phyloP scores from a whole-genome alignment of 1,140 invertebrate genomes.

The Acromyrmex heyeri region DNA sequence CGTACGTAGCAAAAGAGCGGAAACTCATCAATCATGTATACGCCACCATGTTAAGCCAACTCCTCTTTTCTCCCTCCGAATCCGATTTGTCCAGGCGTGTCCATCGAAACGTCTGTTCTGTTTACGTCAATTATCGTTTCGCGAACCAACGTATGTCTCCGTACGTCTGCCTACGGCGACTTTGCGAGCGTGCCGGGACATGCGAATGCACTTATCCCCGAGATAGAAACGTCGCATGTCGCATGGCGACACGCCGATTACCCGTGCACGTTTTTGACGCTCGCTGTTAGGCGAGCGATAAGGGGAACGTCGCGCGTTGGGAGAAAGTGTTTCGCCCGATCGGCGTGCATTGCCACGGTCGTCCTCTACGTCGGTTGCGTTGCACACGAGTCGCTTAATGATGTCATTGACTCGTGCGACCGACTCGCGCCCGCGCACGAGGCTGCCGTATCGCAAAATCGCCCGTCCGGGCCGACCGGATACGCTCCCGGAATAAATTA shows the following conservation, averaged over 20 bases:
- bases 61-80: not conserved
- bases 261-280: not conserved
- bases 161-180: not conserved
- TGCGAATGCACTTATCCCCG: constrained; percentile 53
- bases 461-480: constrained; percentile 42
- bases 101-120: not conserved
- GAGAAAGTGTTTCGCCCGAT: constrained; percentile 55
- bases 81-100: not conserved
- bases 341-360: constrained; percentile 47
- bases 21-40: too few species aligned
- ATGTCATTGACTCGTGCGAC: constrained; percentile 62
- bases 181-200: not conserved
- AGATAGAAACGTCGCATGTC: constrained; percentile 34
- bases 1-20: too few species aligned
- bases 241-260: not conserved
- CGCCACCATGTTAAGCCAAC: too few species aligned
- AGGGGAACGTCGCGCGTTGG: not conserved
- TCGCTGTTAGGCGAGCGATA: not conserved
- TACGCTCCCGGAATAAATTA: constrained; percentile 64
- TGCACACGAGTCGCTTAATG: constrained; percentile 60
- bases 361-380: constrained; percentile 2
- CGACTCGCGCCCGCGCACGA: constrained; percentile 35
- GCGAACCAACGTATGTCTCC: not conserved
- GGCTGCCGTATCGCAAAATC: constrained; percentile 52
- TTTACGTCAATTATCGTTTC: not conserved